A percentile compares a stretch with the other conserved stretches of the same genome.
Evolutionary conservation across 2,113 vertebrate species (phyloP).

Genomic region (Cyrtonyx montezumae): DNA sequence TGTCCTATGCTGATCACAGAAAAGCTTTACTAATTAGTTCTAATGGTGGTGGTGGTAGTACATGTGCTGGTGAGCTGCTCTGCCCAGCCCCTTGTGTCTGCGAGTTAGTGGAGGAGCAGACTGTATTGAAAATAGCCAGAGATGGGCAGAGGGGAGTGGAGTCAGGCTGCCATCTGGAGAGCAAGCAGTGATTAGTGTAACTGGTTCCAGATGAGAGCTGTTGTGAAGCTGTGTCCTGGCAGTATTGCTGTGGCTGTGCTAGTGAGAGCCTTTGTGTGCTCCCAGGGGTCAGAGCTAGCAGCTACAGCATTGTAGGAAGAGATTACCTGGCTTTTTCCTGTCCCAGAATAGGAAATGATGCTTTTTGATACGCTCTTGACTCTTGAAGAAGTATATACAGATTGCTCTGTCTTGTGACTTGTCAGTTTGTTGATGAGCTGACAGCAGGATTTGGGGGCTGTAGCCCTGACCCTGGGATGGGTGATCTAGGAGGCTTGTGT

Average conservation of each 20-base stretch:
- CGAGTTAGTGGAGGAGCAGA: background rate
- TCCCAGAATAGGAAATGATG: background rate
- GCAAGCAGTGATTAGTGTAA: conserved; percentile 25
- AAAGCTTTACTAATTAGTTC: conserved; percentile 34
- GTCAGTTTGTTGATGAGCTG: background rate
- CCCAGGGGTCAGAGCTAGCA: background rate
- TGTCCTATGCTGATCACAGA: background rate
- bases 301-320: background rate
- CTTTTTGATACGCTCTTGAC: background rate
- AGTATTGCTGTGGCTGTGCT: background rate
- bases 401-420: background rate
- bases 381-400: background rate
- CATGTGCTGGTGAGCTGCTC: background rate
- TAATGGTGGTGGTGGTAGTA: background rate
- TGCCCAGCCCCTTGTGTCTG: background rate
- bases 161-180: conserved; percentile 48
- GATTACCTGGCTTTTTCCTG: background rate
- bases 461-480: background rate
- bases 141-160: conserved; percentile 53
- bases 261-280: background rate
- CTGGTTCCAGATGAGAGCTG: conserved; percentile 55
- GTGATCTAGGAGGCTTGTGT: background rate
- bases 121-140: conserved; percentile 29
- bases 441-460: background rate
- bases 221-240: background rate